Base-by-base conservation (phyloP, 1,140 invertebrate genomes). In the Sitodiplosis mosellana region DNA sequence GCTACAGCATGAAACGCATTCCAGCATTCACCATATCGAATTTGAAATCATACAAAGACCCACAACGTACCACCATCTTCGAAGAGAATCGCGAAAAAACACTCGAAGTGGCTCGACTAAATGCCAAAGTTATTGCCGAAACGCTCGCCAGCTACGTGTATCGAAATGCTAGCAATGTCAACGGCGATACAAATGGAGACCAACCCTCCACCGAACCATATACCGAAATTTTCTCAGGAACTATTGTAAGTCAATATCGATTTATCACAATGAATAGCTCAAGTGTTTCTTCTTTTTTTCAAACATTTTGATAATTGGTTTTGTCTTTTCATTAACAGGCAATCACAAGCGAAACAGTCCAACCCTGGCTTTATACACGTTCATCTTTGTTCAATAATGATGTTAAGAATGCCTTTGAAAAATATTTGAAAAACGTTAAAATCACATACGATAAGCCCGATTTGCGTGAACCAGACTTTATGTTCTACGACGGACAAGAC, bases 11-110 rank as follows among this genome's bases (percentile, higher is more conserved):
- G 54, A 76, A 86, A 50, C 73, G 90, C 51, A 73, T 96, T 49
- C 81, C 89, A 20, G 90, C 90, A 0, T 83, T 95, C 55, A 97
- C 92, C 10, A 54, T 97, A 6, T 94, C 91, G n/a, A 73, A 75
- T 40, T 63, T 87, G 3, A 78, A 81, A 58, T 75, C 66, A 52
- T 74, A 77, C 33, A 71, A 72, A 55, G 73, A 78, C 55, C 67
- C 70, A 12, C 51, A 61, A 1, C 70, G 75, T 49, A 69, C 66
- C 7, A 78, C 78, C 15, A 76, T 83, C 49, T 67, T 81, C 1
- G 68, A 66, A 46, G 69, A 75, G 44, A 65, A 66, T 40, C 52
- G 61, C 15, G 43, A 52, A 1, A 33, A 46, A 15, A 54, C 57
- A 7, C 4, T 63, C 11, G 17, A 49, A 12, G 55, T 57, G 17